Evolutionary conservation across 2,888 invertebrate genomes (phyloP).

Genomic region (Syritta pipiens): DNA sequence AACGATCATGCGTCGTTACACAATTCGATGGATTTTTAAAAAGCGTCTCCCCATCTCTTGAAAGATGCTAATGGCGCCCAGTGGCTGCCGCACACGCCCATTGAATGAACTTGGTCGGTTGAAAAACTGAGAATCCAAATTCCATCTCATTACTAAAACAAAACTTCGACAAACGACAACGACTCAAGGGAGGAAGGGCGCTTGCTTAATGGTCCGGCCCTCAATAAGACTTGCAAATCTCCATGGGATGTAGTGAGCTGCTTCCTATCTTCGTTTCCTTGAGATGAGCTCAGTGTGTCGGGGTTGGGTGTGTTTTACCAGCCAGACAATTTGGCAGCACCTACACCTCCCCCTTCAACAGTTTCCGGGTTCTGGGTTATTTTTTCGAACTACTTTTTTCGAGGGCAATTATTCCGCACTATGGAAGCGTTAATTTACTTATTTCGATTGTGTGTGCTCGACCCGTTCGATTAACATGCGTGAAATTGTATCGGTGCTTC

Average conservation of each 20-base stretch:
- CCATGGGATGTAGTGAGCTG: too few relatives aligned
- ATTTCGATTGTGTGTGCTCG: too few relatives aligned
- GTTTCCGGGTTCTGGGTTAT: too few relatives aligned
- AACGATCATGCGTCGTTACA: slow-evolving; percentile 3
- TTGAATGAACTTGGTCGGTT: not conserved
- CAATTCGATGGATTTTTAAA: not conserved
- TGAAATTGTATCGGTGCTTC: too few relatives aligned
- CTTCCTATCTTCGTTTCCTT: too few relatives aligned
- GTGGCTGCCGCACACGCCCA: not conserved
- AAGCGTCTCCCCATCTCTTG: too few relatives aligned
- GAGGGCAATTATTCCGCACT: slow-evolving; percentile 6
- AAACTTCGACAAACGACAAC: not conserved
- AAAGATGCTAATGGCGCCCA: not conserved
- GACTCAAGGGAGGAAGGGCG: slow-evolving; percentile 5
- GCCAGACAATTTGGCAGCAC: too few relatives aligned
- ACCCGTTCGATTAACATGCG: too few relatives aligned
- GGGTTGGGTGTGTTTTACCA: too few relatives aligned
- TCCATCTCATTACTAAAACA: slow-evolving; percentile 7
- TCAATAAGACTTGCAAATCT: slow-evolving; percentile 21
- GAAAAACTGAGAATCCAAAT: not conserved
- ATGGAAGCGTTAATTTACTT: slow-evolving; percentile 3
- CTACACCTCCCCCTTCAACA: too few relatives aligned
- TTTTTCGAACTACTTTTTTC: too few relatives aligned
- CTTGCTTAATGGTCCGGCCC: not conserved
- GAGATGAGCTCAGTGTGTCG: too few relatives aligned